These are phyloP conservation scores for Drosophila prolongata DNA, from an alignment of 2,888 invertebrate genomes.

Conservation along the genomic window DNA sequence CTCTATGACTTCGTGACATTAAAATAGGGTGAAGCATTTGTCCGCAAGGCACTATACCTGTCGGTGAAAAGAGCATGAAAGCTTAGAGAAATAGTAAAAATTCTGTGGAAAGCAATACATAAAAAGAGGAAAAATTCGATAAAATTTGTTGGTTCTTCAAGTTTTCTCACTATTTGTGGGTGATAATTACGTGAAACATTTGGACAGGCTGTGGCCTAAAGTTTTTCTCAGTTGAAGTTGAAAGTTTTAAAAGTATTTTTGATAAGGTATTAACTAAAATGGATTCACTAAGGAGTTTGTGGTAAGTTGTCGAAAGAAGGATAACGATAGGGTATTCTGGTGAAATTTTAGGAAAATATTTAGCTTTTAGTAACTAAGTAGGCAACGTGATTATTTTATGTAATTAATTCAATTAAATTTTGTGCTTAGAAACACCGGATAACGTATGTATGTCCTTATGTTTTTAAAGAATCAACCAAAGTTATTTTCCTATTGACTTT, in stretches of 20 bases:
- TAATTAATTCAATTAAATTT: too few relatives aligned
- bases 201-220: neutral
- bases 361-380: too few relatives aligned
- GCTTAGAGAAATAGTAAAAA: neutral
- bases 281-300: neutral
- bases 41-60: slow-evolving; percentile 10
- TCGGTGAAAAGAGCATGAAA: neutral
- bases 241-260: neutral
- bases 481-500: too few relatives aligned
- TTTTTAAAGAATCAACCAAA: too few relatives aligned
- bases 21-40: slow-evolving; percentile 39
- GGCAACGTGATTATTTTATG: too few relatives aligned
- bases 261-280: neutral
- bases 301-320: neutral
- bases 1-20: slow-evolving; percentile 45
- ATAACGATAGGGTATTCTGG: too few relatives aligned
- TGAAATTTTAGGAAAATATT: too few relatives aligned
- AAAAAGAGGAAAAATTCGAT: neutral
- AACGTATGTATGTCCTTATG: too few relatives aligned
- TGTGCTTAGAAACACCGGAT: too few relatives aligned
- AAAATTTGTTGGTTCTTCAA: neutral
- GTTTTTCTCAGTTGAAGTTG: neutral
- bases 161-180: neutral
- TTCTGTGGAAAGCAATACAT: neutral
- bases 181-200: slow-evolving; percentile 1